phyloP scores from a whole-genome alignment of 1,140 invertebrate species.

The Brachionus manjavacas region DNA sequence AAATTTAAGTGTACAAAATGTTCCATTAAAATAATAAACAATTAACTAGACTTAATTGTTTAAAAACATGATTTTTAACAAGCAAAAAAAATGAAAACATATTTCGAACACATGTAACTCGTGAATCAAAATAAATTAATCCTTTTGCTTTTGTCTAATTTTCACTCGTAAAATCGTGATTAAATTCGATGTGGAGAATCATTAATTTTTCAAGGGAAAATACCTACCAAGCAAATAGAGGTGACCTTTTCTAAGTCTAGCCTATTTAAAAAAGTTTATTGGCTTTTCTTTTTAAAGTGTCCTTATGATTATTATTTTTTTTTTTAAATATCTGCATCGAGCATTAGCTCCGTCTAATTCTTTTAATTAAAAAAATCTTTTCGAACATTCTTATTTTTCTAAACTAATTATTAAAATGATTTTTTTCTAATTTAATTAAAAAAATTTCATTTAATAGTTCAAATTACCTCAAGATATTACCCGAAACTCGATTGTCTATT shows the following conservation, averaged over 20 bases:
- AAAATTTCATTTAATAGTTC: no score
- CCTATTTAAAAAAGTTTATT: neutral
- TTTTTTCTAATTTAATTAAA: no score
- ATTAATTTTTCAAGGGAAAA: neutral
- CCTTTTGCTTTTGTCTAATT: neutral
- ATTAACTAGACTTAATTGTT: neutral
- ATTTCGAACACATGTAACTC: neutral
- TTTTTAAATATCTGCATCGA: neutral
- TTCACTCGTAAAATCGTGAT: neutral
- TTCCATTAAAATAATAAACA: neutral
- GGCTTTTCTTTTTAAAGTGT: neutral
- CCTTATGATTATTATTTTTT: neutral
- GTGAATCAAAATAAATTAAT: neutral
- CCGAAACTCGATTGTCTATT: no score
- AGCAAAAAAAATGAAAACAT: neutral
- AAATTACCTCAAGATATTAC: no score
- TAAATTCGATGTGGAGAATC: neutral
- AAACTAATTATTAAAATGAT: no score
- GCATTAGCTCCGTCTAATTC: no score
- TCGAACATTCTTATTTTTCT: no score
- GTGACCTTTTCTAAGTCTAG: slow-evolving; percentile 11
- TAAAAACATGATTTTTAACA: neutral
- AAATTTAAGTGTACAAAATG: neutral
- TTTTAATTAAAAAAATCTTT: no score
- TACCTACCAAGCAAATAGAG: neutral